phyloP scores from a whole-genome alignment of 2,113 vertebrate species.

The Spermophilus dauricus region DNA sequence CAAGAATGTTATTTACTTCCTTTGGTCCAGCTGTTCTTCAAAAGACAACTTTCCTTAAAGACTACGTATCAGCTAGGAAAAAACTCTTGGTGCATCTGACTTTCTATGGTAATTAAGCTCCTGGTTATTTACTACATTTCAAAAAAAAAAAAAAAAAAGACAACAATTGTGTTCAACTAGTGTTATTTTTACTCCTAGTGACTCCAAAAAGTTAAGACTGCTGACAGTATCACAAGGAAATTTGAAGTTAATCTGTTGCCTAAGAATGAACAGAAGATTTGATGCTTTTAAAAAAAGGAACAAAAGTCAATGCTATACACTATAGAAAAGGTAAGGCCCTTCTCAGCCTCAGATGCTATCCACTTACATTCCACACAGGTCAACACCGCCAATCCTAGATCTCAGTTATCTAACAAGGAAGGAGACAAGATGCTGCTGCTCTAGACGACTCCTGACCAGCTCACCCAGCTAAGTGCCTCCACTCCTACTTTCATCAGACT shows the following conservation, averaged over 20 bases:
- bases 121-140: constrained; percentile 52
- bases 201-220: neutral
- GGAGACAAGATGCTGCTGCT: neutral
- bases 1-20: constrained; percentile 58
- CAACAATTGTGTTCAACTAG: constrained; percentile 37
- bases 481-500: neutral
- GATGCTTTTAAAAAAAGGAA: neutral
- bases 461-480: neutral
- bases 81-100: neutral
- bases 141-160: neutral
- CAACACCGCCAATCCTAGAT: neutral
- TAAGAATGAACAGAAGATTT: neutral
- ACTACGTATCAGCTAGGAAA: neutral
- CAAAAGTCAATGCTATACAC: neutral
- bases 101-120: constrained; percentile 34
- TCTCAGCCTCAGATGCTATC: neutral
- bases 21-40: neutral
- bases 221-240: neutral
- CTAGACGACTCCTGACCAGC: neutral
- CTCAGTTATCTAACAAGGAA: neutral
- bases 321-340: neutral
- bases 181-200: neutral
- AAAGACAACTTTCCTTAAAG: constrained; percentile 34
- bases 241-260: neutral
- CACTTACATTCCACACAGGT: neutral